These are phyloP conservation scores for Rhyzopertha dominica DNA, from an alignment of 1,140 invertebrate genomes.

Conservation along the genomic window DNA sequence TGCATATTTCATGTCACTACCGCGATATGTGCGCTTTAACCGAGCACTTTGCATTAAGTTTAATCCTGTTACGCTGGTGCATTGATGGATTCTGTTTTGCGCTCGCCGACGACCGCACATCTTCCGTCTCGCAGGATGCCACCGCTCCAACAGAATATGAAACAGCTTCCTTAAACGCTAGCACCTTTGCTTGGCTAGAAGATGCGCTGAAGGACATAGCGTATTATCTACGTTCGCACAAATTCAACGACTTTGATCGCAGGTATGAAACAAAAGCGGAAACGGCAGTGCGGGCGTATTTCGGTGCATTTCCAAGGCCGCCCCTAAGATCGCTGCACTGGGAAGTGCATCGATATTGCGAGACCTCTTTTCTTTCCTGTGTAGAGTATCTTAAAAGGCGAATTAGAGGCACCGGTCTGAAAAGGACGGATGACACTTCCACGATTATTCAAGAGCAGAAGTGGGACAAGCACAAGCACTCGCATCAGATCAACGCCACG, in stretches of 20 bases:
- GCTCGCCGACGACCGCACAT: not conserved
- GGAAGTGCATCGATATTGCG: slow-evolving; percentile 56
- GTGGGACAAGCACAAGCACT: slow-evolving; percentile 43
- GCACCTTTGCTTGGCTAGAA: slow-evolving; percentile 14
- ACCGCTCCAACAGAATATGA: not conserved
- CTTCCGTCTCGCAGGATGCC: not conserved
- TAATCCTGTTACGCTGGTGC: no score
- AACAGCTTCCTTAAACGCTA: not conserved
- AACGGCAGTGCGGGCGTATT: slow-evolving; percentile 35
- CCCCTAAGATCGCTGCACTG: slow-evolving; percentile 54
- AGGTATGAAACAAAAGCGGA: slow-evolving; percentile 40
- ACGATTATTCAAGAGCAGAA: slow-evolving; percentile 47
- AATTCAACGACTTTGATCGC: slow-evolving; percentile 60
- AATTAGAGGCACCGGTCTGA: slow-evolving; percentile 41
- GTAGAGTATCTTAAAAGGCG: slow-evolving; percentile 52
- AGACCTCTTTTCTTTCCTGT: slow-evolving; percentile 50
- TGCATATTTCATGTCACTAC: not conserved
- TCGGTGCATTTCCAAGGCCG: slow-evolving; percentile 50
- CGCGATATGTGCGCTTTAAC: not conserved
- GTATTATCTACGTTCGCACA: slow-evolving; percentile 56
- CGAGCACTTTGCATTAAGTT: not conserved
- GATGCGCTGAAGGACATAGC: slow-evolving; percentile 51
- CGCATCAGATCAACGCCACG: slow-evolving; percentile 41
- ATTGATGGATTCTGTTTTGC: not conserved
- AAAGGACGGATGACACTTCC: slow-evolving; percentile 49